These are phyloP conservation scores for Sus scrofa DNA, from an alignment of 2,113 vertebrate species.

Conservation along the genomic window DNA sequence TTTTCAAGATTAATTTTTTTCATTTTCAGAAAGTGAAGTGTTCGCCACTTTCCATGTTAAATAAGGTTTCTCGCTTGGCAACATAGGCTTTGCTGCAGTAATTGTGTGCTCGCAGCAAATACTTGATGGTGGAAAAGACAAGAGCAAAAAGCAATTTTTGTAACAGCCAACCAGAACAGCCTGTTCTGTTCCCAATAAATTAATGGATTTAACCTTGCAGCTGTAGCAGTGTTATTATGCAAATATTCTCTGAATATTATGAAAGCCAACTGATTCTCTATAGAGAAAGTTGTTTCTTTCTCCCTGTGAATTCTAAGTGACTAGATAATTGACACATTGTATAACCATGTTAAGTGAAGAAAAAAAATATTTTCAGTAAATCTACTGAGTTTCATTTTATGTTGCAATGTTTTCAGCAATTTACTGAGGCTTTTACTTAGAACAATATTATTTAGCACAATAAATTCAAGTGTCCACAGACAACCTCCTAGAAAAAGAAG, in stretches of 20 bases:
- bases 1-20: conserved; percentile 77
- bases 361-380: conserved; percentile 47
- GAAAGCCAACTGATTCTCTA: conserved; percentile 70
- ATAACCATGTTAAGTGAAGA: conserved; percentile 43
- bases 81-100: background rate
- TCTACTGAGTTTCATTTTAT: conserved; percentile 72
- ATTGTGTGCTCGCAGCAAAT: conserved; percentile 71
- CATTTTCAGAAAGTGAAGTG: conserved; percentile 74
- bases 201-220: conserved; percentile 80
- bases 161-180: conserved; percentile 73
- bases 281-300: conserved; percentile 69
- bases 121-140: conserved; percentile 74
- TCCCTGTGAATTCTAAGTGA: conserved; percentile 53
- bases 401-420: conserved; percentile 72
- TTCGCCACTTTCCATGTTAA: conserved; percentile 67
- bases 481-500: conserved; percentile 36
- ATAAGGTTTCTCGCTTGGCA: conserved; percentile 58
- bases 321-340: conserved; percentile 64
- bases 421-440: conserved; percentile 69
- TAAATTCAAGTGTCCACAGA: conserved; percentile 61
- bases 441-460: conserved; percentile 69
- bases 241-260: conserved; percentile 72
- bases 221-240: conserved; percentile 77
- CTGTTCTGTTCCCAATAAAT: conserved; percentile 77
- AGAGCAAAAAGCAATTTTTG: conserved; percentile 76